Evolutionary conservation across 2,888 invertebrate genomes (phyloP), one percentile per base, ranked within the genome.

Genomic region (Ophonus ardosiacus): DNA sequence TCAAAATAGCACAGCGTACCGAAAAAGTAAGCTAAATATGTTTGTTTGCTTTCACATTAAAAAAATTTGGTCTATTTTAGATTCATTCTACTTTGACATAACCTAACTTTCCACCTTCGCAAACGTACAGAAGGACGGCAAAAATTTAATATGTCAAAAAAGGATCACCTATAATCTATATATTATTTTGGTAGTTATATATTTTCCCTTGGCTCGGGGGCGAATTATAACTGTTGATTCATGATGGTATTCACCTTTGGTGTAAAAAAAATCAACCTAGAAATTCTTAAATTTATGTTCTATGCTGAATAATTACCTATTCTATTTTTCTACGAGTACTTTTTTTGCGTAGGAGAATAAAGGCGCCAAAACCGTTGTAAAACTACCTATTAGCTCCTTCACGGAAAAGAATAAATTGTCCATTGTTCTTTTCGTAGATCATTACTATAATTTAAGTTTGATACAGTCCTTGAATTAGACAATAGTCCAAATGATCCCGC

Each of bases 401-500:
- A 31, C 13, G n/a, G 68, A 68, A 68, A 38, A 7, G 7, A 68
- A 31, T 31, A 68, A 68, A 63, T 31, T 68, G 15, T 68, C 68
- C 15, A 68, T 68, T 68, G 68, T 68, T 68, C 68, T 38, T 31
- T 68, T 68, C 31, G 68, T 13, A 38, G 38, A 68, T 68, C 68
- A 68, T 68, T 68, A 68, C 68, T 68, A 68, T 38, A 40, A 68
- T 68, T 68, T 68, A 68, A 68, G 18, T 17, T 59, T 59, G 43
- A 59, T 21, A 13, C 63, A 13, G 38, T 68, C 68, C 68, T 68
- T 68, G 68, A n/a, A 38, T 2, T 38, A 68, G 68, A 68, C 68
- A 68, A 68, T 68, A 68, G 68, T 6, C 38, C 6, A 68, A 68
- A 15, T 68, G 38, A 40, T 68, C 68, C n/a, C 43, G 43, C 43